Evolutionary conservation across 23 tunicate genomes (phyloP), one percentile per base, ranked within the genome.

Genomic region (Diplosoma virens): DNA sequence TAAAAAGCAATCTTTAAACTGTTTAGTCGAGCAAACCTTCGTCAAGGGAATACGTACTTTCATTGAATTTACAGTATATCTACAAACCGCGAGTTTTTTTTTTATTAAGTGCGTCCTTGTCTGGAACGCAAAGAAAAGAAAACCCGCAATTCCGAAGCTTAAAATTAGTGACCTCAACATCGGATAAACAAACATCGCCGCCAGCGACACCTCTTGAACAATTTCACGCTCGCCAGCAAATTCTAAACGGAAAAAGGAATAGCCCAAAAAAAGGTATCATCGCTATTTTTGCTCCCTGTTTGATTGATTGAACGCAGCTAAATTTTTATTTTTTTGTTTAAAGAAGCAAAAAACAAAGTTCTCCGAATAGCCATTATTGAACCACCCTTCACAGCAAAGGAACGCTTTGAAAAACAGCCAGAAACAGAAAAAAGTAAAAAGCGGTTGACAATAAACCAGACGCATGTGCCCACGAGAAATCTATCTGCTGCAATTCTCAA

Each of bases 401-500:
- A 86, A 71, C 33, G 82, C 23, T 30, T 33, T 16, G 66, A 47
- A 30, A 71, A 84, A 50, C 84, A 89, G 47, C 82, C 78, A 71
- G 69, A 69, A 72, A 32, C 72, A 23, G 84, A 69, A 63, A 66
- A 48, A 46, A 64, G 75, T 32, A 77, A 52, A 28, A 61, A 66
- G 25, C 71, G 84, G 20, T 59, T 74, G 58, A 82, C 96, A 41
- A 69, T 77, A 36, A 86, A 89, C 73, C 88, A 88, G 9, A 78
- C 82, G 7, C 83, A 89, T 47, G 79, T 82, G 7, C 88, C 96
- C 23, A 65, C 82, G 21, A 77, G 80, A 29, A 89, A 79, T 72
- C 67, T 89, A 21, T 76, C 96, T 22, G 71, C 88, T 32, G 96
- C 88, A 21, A 89, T 89, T 18, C 59, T 89, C 0, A 82, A 89